Conservation (phyloP, 2,888 invertebrate species). For the Drosophila anomelani region DNA sequence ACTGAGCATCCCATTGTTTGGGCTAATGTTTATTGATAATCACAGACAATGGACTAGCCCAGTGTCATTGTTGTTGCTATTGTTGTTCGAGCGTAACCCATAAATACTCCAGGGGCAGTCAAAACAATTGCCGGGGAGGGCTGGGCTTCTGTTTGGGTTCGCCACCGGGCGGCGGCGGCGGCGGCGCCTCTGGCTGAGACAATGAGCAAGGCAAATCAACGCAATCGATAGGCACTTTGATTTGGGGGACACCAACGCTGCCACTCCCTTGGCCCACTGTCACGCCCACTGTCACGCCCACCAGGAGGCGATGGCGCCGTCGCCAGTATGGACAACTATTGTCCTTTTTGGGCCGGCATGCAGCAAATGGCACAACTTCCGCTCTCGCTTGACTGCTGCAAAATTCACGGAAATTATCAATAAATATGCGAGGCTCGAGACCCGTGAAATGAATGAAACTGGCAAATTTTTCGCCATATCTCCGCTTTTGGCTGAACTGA, state of each 20-base stretch:
- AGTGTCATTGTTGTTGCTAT: constrained; percentile 54
- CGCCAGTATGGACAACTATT: constrained; percentile 54
- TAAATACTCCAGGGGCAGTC: constrained; percentile 75
- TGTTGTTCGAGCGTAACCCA: constrained; percentile 74
- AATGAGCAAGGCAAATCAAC: constrained; percentile 58
- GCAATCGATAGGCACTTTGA: constrained; percentile 56
- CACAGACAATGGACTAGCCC: constrained; percentile 67
- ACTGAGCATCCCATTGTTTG: constrained; percentile 72
- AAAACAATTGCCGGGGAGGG: constrained; percentile 64
- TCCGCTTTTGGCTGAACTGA: constrained; percentile 41
- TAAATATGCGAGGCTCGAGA: constrained; percentile 78
- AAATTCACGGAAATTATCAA: constrained; percentile 83
- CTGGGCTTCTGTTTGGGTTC: constrained; percentile 2
- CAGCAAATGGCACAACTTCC: constrained; percentile 79
- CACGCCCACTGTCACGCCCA: constrained; percentile 6
- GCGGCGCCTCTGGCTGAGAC: constrained; percentile 61
- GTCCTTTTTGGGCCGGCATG: constrained; percentile 72
- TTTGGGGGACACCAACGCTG: constrained; percentile 16
- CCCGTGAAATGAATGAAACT: constrained; percentile 60
- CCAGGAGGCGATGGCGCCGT: background rate
- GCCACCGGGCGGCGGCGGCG: constrained; percentile 9
- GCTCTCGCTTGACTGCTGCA: constrained; percentile 56
- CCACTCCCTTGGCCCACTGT: background rate
- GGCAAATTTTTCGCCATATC: constrained; percentile 64
- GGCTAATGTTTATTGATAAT: constrained; percentile 77